A percentile compares a stretch with the other conserved stretches of the same genome.
phyloP scores from a whole-genome alignment of 2,888 invertebrate genomes.

The Escarpia spicata region DNA sequence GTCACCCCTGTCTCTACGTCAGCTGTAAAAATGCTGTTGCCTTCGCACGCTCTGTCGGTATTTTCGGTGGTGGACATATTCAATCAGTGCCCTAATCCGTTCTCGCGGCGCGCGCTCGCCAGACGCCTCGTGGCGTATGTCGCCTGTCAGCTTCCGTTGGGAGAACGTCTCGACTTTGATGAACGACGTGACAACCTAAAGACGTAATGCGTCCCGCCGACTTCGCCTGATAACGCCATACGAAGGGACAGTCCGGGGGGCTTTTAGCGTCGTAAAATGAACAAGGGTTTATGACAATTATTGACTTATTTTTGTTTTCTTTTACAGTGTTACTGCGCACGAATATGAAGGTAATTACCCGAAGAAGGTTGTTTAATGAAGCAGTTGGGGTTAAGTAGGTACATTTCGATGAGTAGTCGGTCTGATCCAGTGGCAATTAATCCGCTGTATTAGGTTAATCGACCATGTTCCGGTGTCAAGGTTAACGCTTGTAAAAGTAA shows the following conservation, averaged over 20 bases:
- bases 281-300: background rate
- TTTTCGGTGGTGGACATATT: background rate
- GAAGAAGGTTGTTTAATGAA: background rate
- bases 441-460: background rate
- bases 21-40: background rate
- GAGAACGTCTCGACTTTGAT: background rate
- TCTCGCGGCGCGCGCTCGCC: background rate
- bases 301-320: background rate
- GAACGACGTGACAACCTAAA: constrained; percentile 2
- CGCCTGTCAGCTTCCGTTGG: constrained; percentile 10
- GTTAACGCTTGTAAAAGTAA: background rate
- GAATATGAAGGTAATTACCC: background rate
- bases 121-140: background rate
- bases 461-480: background rate
- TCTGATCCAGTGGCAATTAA: background rate
- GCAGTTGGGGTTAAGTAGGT: background rate
- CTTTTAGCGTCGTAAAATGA: background rate
- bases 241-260: background rate
- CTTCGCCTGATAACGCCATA: background rate
- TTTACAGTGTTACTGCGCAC: background rate
- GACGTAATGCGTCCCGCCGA: background rate
- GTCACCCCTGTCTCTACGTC: background rate
- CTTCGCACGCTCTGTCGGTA: background rate
- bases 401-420: background rate
- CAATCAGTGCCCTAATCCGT: background rate